Base-by-base conservation (phyloP, 92 coral and sea anemone genomes). In the Nematostella vectensis region DNA sequence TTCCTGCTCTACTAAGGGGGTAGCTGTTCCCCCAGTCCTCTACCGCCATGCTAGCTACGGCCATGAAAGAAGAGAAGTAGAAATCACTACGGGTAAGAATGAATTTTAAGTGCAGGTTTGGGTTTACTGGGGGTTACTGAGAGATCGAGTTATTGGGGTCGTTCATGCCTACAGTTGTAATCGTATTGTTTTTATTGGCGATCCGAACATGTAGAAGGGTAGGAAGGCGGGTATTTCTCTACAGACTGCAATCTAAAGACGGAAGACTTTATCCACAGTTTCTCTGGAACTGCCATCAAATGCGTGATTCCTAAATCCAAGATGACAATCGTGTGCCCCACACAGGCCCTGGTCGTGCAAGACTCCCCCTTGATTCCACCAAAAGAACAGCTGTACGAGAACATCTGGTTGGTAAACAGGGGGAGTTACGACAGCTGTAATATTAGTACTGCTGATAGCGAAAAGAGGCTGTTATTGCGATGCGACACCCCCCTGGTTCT, bases 321-420 rank as follows among this genome's bases (percentile, higher is more conserved):
- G 31, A 48, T 78, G 31, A 44, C 36, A 47, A 64, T 85, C 38
- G 50, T 85, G 11, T 85, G 95, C 40, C 95, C 95, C n/a, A 76
- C 68, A 59, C 55, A 68, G 8, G 69, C 75, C 4, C 52, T 65
- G 25, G 47, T 57, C 12, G 76, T 82, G 42, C 50, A 59, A 2
- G 79, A 53, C 55, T 56, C 54, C 12, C 51, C 42, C 1, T 9
- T 12, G 0, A 28, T 23, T 4, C 39, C 48, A 31, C 3, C n/a
- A 25, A 52, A 54, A 31, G 75, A 69, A 3, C 67, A 58, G 27
- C 71, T 66, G 26, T 64, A 71, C 72, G 95, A 85, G 52, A 85
- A 85, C 58, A 36, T 80, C 10, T 67, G 82, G 66, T 26, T 85
- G 27, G 95, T 85, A 9, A 72, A 74, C 63, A 60, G 58, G 48